Conservation (phyloP, 2,888 invertebrate genomes). For the Branchellion lobata region DNA sequence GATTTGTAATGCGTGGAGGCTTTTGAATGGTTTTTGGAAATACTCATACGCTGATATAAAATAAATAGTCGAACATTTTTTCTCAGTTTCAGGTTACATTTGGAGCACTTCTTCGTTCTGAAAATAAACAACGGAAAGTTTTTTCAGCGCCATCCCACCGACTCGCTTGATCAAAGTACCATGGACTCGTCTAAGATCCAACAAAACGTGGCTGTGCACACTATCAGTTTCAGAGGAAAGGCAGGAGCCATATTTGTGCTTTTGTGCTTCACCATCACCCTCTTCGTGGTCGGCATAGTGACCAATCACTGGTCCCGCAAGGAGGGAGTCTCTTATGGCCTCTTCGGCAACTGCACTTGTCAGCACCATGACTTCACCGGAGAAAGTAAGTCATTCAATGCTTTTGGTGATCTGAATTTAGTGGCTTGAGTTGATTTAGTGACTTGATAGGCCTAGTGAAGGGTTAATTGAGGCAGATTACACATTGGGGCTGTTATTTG, state of each 20-base stretch:
- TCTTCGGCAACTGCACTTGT: slow-evolving; percentile 51
- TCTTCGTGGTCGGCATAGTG: slow-evolving; percentile 53
- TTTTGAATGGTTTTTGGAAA: too few species aligned
- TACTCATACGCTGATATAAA: too few species aligned
- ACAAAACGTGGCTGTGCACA: slow-evolving; percentile 52
- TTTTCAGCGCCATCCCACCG: too few species aligned
- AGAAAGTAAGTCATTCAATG: background rate
- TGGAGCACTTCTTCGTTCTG: too few species aligned
- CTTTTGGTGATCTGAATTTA: background rate
- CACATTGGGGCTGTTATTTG: too few species aligned
- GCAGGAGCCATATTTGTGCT: slow-evolving; percentile 53
- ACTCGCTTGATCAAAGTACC: background rate
- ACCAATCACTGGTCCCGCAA: slow-evolving; percentile 51
- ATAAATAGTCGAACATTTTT: too few species aligned
- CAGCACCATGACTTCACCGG: background rate
- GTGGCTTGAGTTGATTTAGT: background rate
- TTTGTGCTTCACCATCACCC: slow-evolving; percentile 47
- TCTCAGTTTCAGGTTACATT: too few species aligned
- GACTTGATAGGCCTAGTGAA: too few species aligned
- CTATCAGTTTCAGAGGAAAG: slow-evolving; percentile 53
- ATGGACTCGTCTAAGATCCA: slow-evolving; percentile 31
- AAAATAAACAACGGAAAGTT: too few species aligned
- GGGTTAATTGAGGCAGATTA: too few species aligned
- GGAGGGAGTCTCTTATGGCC: slow-evolving; percentile 40
- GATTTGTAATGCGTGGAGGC: too few species aligned